Evolutionary conservation across 2,797 vertebrate species (phyloP), one percentile per base, ranked within the genome.

Genomic region (Etheostoma perlongum): DNA sequence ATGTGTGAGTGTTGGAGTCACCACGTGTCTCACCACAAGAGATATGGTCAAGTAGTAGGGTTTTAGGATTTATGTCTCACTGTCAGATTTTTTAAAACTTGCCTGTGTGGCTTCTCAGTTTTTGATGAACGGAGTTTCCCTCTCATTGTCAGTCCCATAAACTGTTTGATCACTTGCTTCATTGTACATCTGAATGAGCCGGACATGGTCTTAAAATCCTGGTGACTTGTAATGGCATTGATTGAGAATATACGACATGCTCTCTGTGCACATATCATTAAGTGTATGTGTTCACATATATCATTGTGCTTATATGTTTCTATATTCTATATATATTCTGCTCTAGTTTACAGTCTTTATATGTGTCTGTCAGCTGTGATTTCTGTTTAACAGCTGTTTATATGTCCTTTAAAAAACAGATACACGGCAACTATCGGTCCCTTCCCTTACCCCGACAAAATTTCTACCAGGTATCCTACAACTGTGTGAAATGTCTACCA

Each of bases 381-480:
- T 15, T 30, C 10, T 65, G 18, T 72, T 61, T 58, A 83, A 67
- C 42, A 1, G 40, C 51, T 67, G 53, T 58, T 33, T 40, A 46
- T 67, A 67, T 77, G 30, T n/a, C 36, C 48, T 47, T 57, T 21
- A 16, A 25, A n/a, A 77, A 77, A 88, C 81, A 88, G 86, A 81
- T 69, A 30, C 54, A 63, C 0, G 84, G 77, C 62, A 76, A 36
- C 72, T 85, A 64, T 67, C 77, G 78, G 5, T 76, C 70, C 12
- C 72, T 88, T 48, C 84, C 82, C 21, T 61, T 76, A 55, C 76
- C 78, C 12, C 46, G 53, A 66, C 47, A 82, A 67, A 21, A 79
- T 87, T 73, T 81, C 84, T 61, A 82, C 42, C 74, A 86, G 79
- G 85, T 86, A 30, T 30, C 30, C 30, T 30, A 85, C 62, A 58